Evolutionary conservation across 2,888 invertebrate species (phyloP).

Genomic region (Byasa hedistus): DNA sequence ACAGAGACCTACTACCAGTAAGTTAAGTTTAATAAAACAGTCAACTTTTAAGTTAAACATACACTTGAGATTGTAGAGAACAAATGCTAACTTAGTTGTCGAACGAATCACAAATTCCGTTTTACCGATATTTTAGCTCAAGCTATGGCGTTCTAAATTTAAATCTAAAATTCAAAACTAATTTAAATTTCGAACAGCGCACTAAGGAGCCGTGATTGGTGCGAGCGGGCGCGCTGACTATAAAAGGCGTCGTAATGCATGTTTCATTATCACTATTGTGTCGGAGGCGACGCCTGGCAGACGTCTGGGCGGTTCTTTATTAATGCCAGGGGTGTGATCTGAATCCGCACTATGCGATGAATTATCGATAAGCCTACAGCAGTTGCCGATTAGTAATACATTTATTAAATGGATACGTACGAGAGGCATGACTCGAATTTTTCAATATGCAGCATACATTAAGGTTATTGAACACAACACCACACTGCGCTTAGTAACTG

Average conservation of each 20-base stretch:
- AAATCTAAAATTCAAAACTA: slow-evolving; percentile 54
- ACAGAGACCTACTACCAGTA: too few relatives aligned
- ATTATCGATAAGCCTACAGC: slow-evolving; percentile 47
- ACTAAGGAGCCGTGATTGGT: slow-evolving; percentile 53
- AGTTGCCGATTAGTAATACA: slow-evolving; percentile 31
- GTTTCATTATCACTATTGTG: slow-evolving; percentile 51
- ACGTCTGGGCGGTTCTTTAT: slow-evolving; percentile 55
- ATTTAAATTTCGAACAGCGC: slow-evolving; percentile 48
- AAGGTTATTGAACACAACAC: not conserved
- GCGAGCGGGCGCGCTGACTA: slow-evolving; percentile 38
- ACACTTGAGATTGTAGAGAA: not conserved
- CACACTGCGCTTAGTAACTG: not conserved
- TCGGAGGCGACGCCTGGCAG: slow-evolving; percentile 44
- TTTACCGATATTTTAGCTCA: not conserved
- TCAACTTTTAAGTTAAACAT: too few relatives aligned
- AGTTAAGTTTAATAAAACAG: too few relatives aligned
- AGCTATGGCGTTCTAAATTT: slow-evolving; percentile 9
- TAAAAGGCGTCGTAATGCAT: slow-evolving; percentile 43
- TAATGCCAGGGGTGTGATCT: slow-evolving; percentile 48
- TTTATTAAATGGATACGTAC: slow-evolving; percentile 14
- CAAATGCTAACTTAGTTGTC: not conserved
- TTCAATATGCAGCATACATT: not conserved
- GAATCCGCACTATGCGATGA: slow-evolving; percentile 67
- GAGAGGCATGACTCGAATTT: not conserved
- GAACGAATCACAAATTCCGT: not conserved